Percentiles rank a stretch among this genome's conserved stretches.
Conservation (phyloP, 2,797 vertebrate species). For the Sebastes umbrosus region DNA sequence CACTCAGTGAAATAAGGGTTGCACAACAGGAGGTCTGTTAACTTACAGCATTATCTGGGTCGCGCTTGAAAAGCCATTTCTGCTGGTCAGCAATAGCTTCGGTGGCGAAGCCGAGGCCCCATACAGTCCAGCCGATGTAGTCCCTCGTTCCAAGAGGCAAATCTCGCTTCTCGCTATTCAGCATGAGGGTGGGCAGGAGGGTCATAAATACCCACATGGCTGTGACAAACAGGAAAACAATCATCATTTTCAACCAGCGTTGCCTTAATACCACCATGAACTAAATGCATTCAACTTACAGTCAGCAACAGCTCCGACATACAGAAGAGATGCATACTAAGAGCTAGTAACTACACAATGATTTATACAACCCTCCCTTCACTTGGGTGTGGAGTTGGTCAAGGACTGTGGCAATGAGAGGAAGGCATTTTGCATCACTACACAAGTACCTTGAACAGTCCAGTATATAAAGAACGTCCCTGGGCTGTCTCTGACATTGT, state of each 20-base stretch:
- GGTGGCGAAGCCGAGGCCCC: conserved; percentile 82
- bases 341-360: conserved; percentile 34
- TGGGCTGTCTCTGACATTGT: conserved; percentile 83
- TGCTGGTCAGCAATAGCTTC: conserved; percentile 86
- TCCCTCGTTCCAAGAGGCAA: conserved; percentile 79
- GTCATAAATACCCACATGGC: conserved; percentile 86
- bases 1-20: neutral
- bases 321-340: conserved; percentile 44
- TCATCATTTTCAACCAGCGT: conserved; percentile 11
- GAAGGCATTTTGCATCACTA: neutral
- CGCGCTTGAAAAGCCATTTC: conserved; percentile 84
- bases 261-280: neutral
- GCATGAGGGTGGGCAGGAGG: conserved; percentile 85
- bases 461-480: conserved; percentile 86
- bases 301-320: neutral
- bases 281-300: conserved; percentile 3
- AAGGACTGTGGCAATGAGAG: conserved; percentile 27
- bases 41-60: conserved; percentile 85
- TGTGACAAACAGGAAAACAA: conserved; percentile 42
- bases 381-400: conserved; percentile 6
- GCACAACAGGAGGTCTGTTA: neutral
- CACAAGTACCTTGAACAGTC: conserved; percentile 84
- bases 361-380: conserved; percentile 45
- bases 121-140: conserved; percentile 83
- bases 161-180: conserved; percentile 80